These are phyloP conservation scores for Simalia tracyae DNA, from an alignment of 2,797 vertebrate genomes.

Conservation along the genomic window DNA sequence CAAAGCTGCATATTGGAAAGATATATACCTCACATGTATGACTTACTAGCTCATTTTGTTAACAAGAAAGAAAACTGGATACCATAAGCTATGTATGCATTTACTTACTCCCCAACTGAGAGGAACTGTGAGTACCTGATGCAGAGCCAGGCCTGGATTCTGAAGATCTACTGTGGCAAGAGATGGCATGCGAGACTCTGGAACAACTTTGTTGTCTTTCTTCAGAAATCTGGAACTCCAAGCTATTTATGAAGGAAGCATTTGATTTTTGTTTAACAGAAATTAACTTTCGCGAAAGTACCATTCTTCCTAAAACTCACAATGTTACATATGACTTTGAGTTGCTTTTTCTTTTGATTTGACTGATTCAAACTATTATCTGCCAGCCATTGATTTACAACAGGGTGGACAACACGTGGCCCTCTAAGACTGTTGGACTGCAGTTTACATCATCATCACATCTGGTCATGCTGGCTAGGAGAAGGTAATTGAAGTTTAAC, in stretches of 20 bases:
- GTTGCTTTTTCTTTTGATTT: not conserved
- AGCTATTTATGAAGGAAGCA: constrained; percentile 56
- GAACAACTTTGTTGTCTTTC: constrained; percentile 71
- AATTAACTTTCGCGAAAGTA: not conserved
- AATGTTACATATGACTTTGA: not conserved
- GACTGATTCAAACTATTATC: not conserved
- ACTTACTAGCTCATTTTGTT: not conserved
- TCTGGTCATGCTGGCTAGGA: not conserved
- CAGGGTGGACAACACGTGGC: not conserved
- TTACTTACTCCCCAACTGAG: not conserved
- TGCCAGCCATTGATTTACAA: not conserved
- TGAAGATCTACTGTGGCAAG: constrained; percentile 72
- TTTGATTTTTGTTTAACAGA: not conserved
- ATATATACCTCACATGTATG: not conserved
- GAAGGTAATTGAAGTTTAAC: not conserved
- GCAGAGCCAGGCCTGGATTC: constrained; percentile 58
- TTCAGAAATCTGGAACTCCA: constrained; percentile 68
- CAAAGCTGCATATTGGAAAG: not conserved
- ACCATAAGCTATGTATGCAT: not conserved
- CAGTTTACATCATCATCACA: not conserved
- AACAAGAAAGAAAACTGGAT: not conserved
- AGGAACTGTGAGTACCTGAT: constrained; percentile 66
- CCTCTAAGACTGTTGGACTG: not conserved
- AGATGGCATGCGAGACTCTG: constrained; percentile 73
- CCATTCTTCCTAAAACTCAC: not conserved